Conservation (phyloP, 1,140 invertebrate species). For the Andrena cerasifolii region DNA sequence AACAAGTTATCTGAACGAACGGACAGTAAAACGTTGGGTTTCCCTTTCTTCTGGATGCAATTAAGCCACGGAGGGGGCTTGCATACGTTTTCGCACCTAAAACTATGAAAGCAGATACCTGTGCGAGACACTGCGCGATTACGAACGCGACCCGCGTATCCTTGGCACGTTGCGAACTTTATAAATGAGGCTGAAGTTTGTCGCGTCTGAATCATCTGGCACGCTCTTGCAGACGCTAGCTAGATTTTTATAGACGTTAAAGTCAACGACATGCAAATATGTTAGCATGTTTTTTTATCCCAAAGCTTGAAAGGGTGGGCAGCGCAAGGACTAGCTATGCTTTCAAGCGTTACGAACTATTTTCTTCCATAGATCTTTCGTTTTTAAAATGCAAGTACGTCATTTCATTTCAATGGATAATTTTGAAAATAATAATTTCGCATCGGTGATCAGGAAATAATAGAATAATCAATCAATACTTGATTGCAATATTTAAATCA, state of each 20-base stretch:
- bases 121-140: slow-evolving; percentile 21
- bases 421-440: too few relatives aligned
- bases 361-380: too few relatives aligned
- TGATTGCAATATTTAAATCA: too few relatives aligned
- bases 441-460: too few relatives aligned
- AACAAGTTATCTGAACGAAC: slow-evolving; percentile 28
- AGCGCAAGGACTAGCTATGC: too few relatives aligned
- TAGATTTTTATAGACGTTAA: not conserved
- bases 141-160: slow-evolving; percentile 21
- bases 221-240: not conserved
- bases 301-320: too few relatives aligned
- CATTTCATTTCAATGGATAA: too few relatives aligned
- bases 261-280: not conserved
- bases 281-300: not conserved
- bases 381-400: too few relatives aligned
- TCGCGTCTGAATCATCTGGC: not conserved
- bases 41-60: slow-evolving; percentile 44
- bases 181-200: not conserved
- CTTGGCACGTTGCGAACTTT: not conserved
- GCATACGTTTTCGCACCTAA: slow-evolving; percentile 47
- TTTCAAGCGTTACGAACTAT: too few relatives aligned
- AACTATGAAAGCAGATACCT: slow-evolving; percentile 46
- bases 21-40: slow-evolving; percentile 53
- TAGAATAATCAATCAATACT: too few relatives aligned
- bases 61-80: slow-evolving; percentile 1